Percentiles rank a stretch among this genome's conserved stretches.
Conservation (phyloP, 2,797 vertebrate genomes). For the Hydrolagus colliei region DNA sequence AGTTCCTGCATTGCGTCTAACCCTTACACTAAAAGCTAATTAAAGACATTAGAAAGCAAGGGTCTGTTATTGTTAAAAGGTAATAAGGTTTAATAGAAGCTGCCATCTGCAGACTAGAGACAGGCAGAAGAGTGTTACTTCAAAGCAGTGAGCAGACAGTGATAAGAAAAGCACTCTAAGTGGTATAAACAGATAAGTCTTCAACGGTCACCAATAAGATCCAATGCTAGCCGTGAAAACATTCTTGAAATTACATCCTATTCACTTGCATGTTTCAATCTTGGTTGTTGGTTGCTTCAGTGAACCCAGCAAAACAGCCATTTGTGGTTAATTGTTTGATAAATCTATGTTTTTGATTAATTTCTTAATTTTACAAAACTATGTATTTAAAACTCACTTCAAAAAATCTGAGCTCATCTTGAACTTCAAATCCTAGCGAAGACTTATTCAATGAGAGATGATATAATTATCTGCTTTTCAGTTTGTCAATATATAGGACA, state of each 20-base stretch:
- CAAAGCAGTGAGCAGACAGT: not conserved
- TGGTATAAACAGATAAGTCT: slow-evolving; percentile 1
- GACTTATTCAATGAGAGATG: too few species aligned
- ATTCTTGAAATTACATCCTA: slow-evolving; percentile 21
- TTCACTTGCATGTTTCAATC: slow-evolving; percentile 23
- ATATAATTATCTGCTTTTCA: too few species aligned
- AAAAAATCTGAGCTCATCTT: too few species aligned
- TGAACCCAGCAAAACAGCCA: not conserved
- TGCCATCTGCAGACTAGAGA: not conserved
- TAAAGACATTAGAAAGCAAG: slow-evolving; percentile 15
- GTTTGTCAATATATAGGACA: too few species aligned
- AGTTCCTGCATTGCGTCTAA: slow-evolving; percentile 1
- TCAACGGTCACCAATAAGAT: not conserved
- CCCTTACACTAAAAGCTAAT: slow-evolving; percentile 11
- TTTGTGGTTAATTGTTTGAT: slow-evolving; percentile 6
- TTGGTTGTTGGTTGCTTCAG: not conserved
- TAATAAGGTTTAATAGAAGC: slow-evolving; percentile 14
- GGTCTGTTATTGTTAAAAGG: slow-evolving; percentile 11
- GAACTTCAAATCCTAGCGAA: too few species aligned
- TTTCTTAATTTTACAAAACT: not conserved
- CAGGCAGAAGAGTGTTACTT: not conserved
- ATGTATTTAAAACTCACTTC: too few species aligned
- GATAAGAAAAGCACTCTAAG: not conserved
- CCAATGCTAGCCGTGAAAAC: slow-evolving; percentile 11
- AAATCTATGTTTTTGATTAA: slow-evolving; percentile 20